Evolutionary conservation across 2,797 vertebrate genomes (phyloP).

Genomic region (Arrhamphus sclerolepis): DNA sequence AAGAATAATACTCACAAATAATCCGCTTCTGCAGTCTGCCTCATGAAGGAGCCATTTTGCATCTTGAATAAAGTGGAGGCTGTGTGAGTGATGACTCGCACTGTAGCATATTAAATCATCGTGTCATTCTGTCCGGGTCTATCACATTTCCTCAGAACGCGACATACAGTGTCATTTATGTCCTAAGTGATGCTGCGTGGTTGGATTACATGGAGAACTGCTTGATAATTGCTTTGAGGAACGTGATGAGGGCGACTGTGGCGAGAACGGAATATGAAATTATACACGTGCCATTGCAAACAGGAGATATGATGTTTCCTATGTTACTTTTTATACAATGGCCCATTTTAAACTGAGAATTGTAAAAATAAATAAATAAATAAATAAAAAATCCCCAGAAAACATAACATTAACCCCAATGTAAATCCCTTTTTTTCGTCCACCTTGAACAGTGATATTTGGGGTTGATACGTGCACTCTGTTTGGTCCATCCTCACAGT

Average conservation of each 20-base stretch:
- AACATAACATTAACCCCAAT: slow-evolving; percentile 1
- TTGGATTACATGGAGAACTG: slow-evolving; percentile 57
- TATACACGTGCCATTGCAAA: slow-evolving; percentile 15
- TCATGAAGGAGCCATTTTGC: slow-evolving; percentile 65
- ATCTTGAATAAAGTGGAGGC: slow-evolving; percentile 63
- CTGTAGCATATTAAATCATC: slow-evolving; percentile 61
- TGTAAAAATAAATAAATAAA: no score
- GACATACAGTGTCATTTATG: slow-evolving; percentile 54
- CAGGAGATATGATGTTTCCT: slow-evolving; percentile 20
- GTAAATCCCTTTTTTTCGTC: background rate
- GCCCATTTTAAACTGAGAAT: slow-evolving; percentile 39
- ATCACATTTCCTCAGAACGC: slow-evolving; percentile 55
- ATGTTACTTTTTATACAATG: slow-evolving; percentile 26
- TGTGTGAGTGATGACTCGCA: slow-evolving; percentile 63
- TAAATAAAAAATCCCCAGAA: slow-evolving; percentile 20
- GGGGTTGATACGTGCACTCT: background rate
- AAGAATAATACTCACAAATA: slow-evolving; percentile 72
- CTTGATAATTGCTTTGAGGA: slow-evolving; percentile 56
- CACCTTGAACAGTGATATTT: slow-evolving; percentile 18
- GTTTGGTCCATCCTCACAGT: slow-evolving; percentile 15
- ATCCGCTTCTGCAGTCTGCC: slow-evolving; percentile 58
- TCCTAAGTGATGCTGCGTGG: slow-evolving; percentile 45
- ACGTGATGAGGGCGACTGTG: slow-evolving; percentile 44
- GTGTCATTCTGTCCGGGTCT: slow-evolving; percentile 52
- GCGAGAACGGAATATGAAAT: slow-evolving; percentile 44